phyloP scores from a whole-genome alignment of 2,113 vertebrate genomes.

The Zootoca vivipara region DNA sequence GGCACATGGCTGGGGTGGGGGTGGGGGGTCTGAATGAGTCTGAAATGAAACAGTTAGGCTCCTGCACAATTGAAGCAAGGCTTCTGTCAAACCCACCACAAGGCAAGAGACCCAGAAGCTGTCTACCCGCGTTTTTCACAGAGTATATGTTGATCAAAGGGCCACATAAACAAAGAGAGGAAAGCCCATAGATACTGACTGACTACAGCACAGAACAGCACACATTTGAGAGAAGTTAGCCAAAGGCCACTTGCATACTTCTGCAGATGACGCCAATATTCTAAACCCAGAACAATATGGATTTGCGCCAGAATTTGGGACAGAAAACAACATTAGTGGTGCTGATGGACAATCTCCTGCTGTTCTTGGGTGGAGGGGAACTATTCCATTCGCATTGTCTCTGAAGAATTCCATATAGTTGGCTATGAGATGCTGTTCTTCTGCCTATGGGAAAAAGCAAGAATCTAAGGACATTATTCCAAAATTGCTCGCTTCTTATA shows the following conservation, averaged over 20 bases:
- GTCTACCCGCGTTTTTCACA: not conserved
- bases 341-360: slow-evolving; percentile 36
- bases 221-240: slow-evolving; percentile 32
- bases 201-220: not conserved
- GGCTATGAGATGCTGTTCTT: slow-evolving; percentile 16
- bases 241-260: slow-evolving; percentile 35
- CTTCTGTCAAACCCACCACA: not conserved
- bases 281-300: slow-evolving; percentile 30
- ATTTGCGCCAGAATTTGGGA: slow-evolving; percentile 30
- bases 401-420: slow-evolving; percentile 27
- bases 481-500: not conserved
- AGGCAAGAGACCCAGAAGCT: not conserved
- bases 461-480: slow-evolving; percentile 3
- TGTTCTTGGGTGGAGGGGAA: slow-evolving; percentile 35
- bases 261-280: slow-evolving; percentile 29
- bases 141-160: slow-evolving; percentile 20
- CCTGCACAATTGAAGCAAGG: not conserved
- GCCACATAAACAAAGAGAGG: slow-evolving; percentile 6
- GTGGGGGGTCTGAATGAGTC: not conserved
- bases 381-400: slow-evolving; percentile 18
- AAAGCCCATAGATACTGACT: not conserved
- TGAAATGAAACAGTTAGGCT: not conserved
- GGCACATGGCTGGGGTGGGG: not conserved
- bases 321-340: slow-evolving; percentile 40
- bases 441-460: slow-evolving; percentile 5